phyloP scores from a whole-genome alignment of 1,140 invertebrate species.

The Melanaphis sacchari region DNA sequence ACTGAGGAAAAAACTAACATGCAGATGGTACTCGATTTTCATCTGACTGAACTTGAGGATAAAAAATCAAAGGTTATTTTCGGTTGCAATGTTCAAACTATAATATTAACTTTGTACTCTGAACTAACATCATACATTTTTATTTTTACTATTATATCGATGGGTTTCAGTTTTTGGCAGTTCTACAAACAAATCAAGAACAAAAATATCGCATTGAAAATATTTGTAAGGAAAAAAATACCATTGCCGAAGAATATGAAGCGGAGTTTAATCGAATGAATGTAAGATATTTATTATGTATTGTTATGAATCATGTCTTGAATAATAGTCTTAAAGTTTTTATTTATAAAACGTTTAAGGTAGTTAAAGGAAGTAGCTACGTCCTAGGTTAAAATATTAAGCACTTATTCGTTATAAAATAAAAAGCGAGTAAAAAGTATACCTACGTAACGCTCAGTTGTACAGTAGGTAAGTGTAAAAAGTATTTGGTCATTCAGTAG shows the following conservation, averaged over 20 bases:
- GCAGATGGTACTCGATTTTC: conserved; percentile 21
- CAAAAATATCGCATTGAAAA: conserved; percentile 5
- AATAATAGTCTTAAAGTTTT: not conserved
- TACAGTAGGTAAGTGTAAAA: too few relatives aligned
- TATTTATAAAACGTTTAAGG: not conserved
- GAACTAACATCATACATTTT: not conserved
- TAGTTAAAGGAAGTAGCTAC: not conserved
- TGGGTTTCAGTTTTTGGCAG: not conserved
- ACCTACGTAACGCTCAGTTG: too few relatives aligned
- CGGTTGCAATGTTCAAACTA: not conserved
- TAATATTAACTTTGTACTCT: not conserved
- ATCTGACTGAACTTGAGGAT: conserved; percentile 35
- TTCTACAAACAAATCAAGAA: conserved; percentile 44
- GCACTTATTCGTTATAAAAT: not conserved
- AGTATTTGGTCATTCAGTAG: too few relatives aligned
- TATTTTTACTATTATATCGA: not conserved
- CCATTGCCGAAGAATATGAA: conserved; percentile 5
- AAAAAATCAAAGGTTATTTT: conserved; percentile 35
- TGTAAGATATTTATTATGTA: not conserved
- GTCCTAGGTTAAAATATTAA: not conserved
- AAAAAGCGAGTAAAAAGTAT: too few relatives aligned
- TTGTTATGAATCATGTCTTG: not conserved
- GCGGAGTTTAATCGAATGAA: conserved; percentile 34
- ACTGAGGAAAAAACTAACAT: not conserved
- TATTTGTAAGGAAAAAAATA: conserved; percentile 1